phyloP scores from a whole-genome alignment of 2,888 invertebrate species.

The Crocallis elinguaria region DNA sequence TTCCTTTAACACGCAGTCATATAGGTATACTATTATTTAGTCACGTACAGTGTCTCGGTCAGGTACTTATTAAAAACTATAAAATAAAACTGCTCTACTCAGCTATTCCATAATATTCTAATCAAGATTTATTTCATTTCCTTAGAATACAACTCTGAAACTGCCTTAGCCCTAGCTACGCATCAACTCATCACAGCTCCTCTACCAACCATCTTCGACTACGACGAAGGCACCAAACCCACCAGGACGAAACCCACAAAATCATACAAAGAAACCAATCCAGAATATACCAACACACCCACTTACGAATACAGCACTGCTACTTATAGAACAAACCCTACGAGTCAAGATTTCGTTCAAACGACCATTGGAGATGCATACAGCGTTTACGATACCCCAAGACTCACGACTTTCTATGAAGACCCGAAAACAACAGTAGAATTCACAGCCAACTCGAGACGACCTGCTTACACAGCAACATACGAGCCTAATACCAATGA shows the following conservation, averaged over 20 bases:
- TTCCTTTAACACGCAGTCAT: no score
- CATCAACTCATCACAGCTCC: conserved; percentile 78
- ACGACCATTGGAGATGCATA: conserved; percentile 51
- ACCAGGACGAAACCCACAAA: conserved; percentile 55
- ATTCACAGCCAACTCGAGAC: conserved; percentile 21
- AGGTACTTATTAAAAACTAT: no score
- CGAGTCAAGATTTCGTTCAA: conserved; percentile 45
- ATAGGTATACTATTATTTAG: no score
- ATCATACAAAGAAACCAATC: conserved; percentile 66
- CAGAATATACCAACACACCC: conserved; percentile 60
- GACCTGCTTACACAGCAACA: conserved; percentile 28
- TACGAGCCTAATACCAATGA: conserved; percentile 33
- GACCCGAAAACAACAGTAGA: conserved; percentile 28
- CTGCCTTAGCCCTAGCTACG: conserved; percentile 76
- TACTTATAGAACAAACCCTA: conserved; percentile 44
- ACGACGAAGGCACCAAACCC: conserved; percentile 60
- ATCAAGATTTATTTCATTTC: conserved; percentile 26
- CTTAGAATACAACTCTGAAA: conserved; percentile 72
- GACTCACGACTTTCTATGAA: conserved; percentile 34
- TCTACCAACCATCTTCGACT: conserved; percentile 65
- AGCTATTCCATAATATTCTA: neutral
- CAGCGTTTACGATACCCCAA: conserved; percentile 46
- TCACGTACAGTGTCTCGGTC: no score
- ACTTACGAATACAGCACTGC: conserved; percentile 66
- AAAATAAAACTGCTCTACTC: no score